A percentile compares a stretch with the other conserved stretches of the same genome.
phyloP scores from a whole-genome alignment of 2,888 invertebrate species.

The Xanthia icteritia region DNA sequence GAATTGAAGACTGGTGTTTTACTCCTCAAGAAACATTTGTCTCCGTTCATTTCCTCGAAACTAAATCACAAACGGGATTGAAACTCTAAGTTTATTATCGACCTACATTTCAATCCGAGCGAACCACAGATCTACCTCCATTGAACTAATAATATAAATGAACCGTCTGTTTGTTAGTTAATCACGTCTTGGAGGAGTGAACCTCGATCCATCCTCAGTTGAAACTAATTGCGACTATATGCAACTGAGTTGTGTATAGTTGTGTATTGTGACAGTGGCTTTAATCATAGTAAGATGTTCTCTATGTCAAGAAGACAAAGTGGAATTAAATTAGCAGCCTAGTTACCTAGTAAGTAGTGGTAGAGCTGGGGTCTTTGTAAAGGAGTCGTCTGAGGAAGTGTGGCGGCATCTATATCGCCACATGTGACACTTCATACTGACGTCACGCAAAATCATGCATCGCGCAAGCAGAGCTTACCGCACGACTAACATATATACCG shows the following conservation, averaged over 20 bases:
- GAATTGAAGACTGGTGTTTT: background rate
- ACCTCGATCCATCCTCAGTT: conserved; percentile 53
- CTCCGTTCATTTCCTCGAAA: conserved; percentile 29
- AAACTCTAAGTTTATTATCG: conserved; percentile 37
- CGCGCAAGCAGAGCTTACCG: no score
- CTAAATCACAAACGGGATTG: conserved; percentile 39
- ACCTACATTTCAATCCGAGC: conserved; percentile 45
- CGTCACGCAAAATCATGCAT: no score
- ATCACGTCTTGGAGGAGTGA: conserved; percentile 57
- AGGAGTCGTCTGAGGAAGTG: background rate
- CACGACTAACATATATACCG: no score
- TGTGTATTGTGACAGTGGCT: background rate
- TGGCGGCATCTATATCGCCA: no score
- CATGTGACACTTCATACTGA: no score
- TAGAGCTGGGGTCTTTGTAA: background rate
- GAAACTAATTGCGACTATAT: conserved; percentile 56
- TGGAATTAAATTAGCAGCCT: conserved; percentile 18
- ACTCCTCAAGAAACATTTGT: background rate
- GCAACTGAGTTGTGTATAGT: conserved; percentile 25
- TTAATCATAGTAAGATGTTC: conserved; percentile 40
- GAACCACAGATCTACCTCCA: conserved; percentile 44
- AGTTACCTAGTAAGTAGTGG: no score
- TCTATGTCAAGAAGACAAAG: conserved; percentile 2
- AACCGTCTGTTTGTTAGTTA: conserved; percentile 58
- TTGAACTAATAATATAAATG: conserved; percentile 60